Conservation (phyloP, 1,140 invertebrate genomes). For the Notospermus geniculatus region DNA sequence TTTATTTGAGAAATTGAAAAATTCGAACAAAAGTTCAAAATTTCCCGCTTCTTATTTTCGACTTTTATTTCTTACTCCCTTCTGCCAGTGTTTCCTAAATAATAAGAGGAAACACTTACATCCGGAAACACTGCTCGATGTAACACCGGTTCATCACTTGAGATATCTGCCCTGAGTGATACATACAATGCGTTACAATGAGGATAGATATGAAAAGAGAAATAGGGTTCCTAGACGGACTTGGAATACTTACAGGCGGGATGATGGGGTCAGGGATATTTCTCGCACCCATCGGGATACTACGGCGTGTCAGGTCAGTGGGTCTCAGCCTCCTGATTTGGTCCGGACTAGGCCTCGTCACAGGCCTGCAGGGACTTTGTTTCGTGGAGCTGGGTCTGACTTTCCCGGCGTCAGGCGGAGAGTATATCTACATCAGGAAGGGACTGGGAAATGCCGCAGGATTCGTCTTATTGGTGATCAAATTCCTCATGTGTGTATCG, state of each 20-base stretch:
- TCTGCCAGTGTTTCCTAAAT: too few relatives aligned
- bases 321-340: constrained; percentile 78
- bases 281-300: constrained; percentile 87
- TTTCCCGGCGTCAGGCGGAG: constrained; percentile 89
- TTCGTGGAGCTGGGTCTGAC: constrained; percentile 84
- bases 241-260: constrained; percentile 46
- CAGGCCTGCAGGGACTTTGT: constrained; percentile 65
- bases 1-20: too few relatives aligned
- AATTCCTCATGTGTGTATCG: neutral
- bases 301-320: constrained; percentile 76
- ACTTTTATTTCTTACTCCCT: too few relatives aligned
- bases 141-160: too few relatives aligned
- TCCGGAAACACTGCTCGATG: too few relatives aligned
- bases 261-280: constrained; percentile 85
- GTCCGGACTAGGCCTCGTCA: constrained; percentile 75
- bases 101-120: too few relatives aligned
- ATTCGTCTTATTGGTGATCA: constrained; percentile 10
- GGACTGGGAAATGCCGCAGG: constrained; percentile 21
- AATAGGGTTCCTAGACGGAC: constrained; percentile 41
- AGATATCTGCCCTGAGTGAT: too few relatives aligned
- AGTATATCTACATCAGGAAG: constrained; percentile 84
- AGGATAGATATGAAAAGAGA: constrained; percentile 38
- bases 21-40: too few relatives aligned
- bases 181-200: too few relatives aligned
- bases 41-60: too few relatives aligned